These are phyloP conservation scores for Oreocharis arfaki DNA, from an alignment of 2,113 vertebrate genomes.

Conservation along the genomic window DNA sequence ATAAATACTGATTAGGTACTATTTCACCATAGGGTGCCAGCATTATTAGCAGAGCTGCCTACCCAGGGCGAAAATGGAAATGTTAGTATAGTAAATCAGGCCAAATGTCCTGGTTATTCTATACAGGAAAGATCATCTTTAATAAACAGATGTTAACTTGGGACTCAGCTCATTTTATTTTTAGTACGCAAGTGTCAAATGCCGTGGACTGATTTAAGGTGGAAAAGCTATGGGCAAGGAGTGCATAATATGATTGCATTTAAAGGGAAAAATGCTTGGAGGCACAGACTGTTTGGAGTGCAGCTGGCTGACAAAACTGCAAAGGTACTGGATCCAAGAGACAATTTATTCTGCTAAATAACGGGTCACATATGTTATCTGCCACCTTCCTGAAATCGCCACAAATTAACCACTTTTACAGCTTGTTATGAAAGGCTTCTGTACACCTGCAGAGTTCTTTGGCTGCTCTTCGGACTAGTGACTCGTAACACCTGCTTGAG, in stretches of 20 bases:
- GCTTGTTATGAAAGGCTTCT: background rate
- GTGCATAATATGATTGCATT: background rate
- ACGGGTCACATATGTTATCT: background rate
- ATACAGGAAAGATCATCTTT: conserved; percentile 62
- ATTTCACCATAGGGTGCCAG: conserved; percentile 55
- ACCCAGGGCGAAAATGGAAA: conserved; percentile 50
- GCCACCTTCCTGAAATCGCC: background rate
- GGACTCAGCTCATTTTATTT: conserved; percentile 14
- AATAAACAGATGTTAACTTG: conserved; percentile 64
- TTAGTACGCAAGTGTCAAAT: conserved; percentile 41
- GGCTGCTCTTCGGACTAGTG: background rate
- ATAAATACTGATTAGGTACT: conserved; percentile 74
- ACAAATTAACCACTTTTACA: background rate
- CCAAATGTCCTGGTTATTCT: conserved; percentile 34
- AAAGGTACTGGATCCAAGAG: background rate
- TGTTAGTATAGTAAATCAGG: conserved; percentile 68
- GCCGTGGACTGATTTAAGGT: background rate
- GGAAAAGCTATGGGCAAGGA: background rate
- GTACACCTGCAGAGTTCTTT: background rate
- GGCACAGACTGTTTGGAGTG: background rate
- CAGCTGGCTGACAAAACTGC: background rate
- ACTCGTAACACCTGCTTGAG: background rate
- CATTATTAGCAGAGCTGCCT: conserved; percentile 27
- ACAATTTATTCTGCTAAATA: background rate
- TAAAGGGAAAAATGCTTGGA: background rate